Base-by-base conservation (phyloP, 2,888 invertebrate species). In the Cinara cedri region DNA sequence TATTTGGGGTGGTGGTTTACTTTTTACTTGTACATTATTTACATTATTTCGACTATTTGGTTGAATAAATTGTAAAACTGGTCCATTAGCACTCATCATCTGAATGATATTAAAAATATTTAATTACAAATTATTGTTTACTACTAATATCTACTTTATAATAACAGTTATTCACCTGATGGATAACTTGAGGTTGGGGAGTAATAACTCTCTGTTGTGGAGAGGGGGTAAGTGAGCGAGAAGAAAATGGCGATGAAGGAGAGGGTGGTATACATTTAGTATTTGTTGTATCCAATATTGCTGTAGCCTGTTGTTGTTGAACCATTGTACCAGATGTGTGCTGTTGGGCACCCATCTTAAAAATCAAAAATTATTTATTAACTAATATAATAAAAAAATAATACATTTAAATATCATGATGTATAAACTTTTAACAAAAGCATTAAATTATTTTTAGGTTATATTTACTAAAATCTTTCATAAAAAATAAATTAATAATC, bases 1-100 rank as follows among this genome's bases (percentile, higher is more conserved):
- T 83, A 89, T 89, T 85, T 89, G 89, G 51, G 89, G 90, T 3
- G 89, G 89, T 81, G 88, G 87, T 84, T 88, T 87, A 63, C 86
- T 81, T 81, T 84, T 84, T 75, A 83, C 86, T 84, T 83, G 81
- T 62, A 81, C n/a, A 78, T 70, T 78, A 78, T 78, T 78, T 78
- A 78, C 75, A 66, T 72, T 78, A 65, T 80, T 80, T 57, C 82
- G 81, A 54, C 81, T 82, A 60, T 81, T 66, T 60, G 82, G 82
- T 60, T 82, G 82, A 74, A 81, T 81, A 65, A 82, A 81, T 80
- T 82, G 82, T 62, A 82, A 80, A 78, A 83, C 82, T 49, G 81
- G 82, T 57, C 82, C 82, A 51, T 82, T 80, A 78, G 82, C 82
- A 72, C 82, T 82, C 82, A 83, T 83, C 82, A 83, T 82, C 82